Evolutionary conservation across 1,140 invertebrate species (phyloP).

Genomic region (Sycophaga agraensis): DNA sequence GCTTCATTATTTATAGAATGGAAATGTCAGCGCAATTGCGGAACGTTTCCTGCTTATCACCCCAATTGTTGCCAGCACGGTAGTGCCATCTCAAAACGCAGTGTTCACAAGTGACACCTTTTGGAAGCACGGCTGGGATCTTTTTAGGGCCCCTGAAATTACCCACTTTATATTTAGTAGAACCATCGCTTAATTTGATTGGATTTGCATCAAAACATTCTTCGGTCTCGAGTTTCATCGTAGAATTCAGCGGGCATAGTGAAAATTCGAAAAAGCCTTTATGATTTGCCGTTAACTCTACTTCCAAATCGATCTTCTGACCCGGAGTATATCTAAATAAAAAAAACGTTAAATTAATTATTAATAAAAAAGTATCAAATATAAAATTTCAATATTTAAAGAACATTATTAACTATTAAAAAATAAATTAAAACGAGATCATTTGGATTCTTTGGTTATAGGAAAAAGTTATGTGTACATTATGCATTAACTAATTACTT

Average conservation of each 20-base stretch:
- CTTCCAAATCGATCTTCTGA: too few species aligned
- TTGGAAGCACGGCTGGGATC: conserved; percentile 57
- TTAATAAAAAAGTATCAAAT: too few species aligned
- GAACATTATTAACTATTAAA: too few species aligned
- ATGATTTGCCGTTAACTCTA: conserved; percentile 74
- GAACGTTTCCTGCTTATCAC: conserved; percentile 70
- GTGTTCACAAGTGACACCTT: conserved; percentile 61
- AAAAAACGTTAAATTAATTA: too few species aligned
- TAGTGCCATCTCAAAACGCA: conserved; percentile 74
- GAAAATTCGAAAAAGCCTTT: conserved; percentile 64
- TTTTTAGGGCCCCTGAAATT: too few species aligned
- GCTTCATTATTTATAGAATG: too few species aligned
- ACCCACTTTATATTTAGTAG: conserved; percentile 27
- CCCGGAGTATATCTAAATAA: too few species aligned
- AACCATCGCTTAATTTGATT: conserved; percentile 57
- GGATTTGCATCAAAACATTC: conserved; percentile 65
- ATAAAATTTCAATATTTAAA: too few species aligned
- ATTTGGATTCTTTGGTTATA: too few species aligned
- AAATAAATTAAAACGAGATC: too few species aligned
- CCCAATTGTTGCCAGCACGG: conserved; percentile 63
- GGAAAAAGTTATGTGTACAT: too few species aligned
- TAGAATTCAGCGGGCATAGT: conserved; percentile 57
- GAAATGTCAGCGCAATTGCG: conserved; percentile 69
- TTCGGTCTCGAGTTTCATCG: conserved; percentile 59
- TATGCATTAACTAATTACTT: too few species aligned